Conservation (phyloP, 2,797 vertebrate species). For the Silurus aristotelis region DNA sequence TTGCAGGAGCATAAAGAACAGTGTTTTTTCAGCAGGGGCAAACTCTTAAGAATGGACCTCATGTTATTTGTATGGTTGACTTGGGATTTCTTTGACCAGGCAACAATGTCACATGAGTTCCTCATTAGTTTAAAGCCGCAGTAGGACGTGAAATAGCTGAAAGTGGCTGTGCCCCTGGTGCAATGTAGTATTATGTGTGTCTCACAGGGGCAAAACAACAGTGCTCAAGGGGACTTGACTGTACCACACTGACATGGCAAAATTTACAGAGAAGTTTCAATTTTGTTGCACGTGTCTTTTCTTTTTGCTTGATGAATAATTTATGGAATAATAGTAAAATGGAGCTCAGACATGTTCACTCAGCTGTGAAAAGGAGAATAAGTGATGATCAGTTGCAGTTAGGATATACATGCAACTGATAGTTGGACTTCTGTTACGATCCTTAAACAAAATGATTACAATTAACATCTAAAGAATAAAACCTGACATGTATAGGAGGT, state of each 20-base stretch:
- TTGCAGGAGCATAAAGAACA: constrained; percentile 7
- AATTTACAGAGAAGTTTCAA: neutral
- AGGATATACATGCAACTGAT: neutral
- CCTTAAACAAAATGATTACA: neutral
- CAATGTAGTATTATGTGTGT: neutral
- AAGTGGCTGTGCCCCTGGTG: constrained; percentile 12
- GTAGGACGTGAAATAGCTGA: neutral
- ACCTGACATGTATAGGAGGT: neutral
- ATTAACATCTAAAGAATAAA: neutral
- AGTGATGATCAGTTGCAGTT: neutral
- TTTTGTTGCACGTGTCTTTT: neutral
- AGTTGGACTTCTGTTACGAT: neutral
- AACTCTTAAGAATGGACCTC: constrained; percentile 6
- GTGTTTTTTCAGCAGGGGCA: constrained; percentile 4
- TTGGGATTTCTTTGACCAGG: neutral
- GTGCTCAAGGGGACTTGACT: neutral
- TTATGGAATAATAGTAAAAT: neutral
- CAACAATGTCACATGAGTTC: neutral
- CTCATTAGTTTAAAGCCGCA: neutral
- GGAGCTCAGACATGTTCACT: neutral
- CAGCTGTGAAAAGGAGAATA: neutral
- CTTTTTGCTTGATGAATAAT: neutral
- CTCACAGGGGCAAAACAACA: constrained; percentile 7
- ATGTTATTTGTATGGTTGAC: constrained; percentile 14
- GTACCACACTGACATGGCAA: neutral